Evolutionary conservation across 2,113 vertebrate species (phyloP).

Genomic region (Tupaia tana): DNA sequence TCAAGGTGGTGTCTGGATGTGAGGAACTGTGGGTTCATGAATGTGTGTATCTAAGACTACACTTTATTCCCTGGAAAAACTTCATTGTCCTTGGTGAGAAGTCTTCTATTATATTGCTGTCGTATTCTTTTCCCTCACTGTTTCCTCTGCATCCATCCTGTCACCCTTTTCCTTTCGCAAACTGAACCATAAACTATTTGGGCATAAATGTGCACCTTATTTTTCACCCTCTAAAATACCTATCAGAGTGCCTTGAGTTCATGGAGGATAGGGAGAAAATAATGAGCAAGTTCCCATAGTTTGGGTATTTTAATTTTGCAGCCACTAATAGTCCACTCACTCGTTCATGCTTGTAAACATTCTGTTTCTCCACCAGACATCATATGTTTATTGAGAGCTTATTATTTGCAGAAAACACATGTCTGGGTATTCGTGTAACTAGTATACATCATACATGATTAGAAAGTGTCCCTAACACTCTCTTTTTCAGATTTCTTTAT

Average conservation of each 20-base stretch:
- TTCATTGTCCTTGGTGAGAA: not conserved
- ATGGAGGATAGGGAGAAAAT: not conserved
- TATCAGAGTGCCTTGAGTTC: not conserved
- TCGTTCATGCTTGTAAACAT: not conserved
- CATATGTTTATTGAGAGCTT: not conserved
- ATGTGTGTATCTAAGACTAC: not conserved
- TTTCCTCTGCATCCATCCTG: not conserved
- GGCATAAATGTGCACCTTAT: not conserved
- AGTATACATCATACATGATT: not conserved
- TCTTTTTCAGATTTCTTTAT: no score
- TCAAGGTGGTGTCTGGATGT: not conserved
- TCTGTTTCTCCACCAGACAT: not conserved
- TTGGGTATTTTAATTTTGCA: not conserved
- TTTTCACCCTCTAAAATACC: not conserved
- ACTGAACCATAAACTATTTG: not conserved
- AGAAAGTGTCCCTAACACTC: not conserved
- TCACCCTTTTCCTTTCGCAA: not conserved
- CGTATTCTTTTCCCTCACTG: not conserved
- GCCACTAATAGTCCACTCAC: not conserved
- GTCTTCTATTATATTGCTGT: not conserved
- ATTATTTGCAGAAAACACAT: not conserved
- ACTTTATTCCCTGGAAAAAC: not conserved
- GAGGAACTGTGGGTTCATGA: no score
- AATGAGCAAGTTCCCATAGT: not conserved
- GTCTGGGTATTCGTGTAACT: not conserved